Evolutionary conservation across 2,888 invertebrate species (phyloP).

Genomic region (Cataglyphis albicans): DNA sequence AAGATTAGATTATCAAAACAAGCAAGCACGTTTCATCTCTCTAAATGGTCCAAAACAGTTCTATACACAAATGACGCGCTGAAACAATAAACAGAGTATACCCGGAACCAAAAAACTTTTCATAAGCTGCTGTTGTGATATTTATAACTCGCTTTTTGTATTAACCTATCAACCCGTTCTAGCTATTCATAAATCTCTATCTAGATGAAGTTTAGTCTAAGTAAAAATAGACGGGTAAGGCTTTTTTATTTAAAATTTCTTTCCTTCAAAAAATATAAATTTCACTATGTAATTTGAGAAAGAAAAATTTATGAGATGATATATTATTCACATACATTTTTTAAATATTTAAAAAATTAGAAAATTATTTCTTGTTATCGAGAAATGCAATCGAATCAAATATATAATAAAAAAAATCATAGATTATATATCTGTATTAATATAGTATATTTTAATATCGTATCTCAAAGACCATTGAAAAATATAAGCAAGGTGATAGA

Average conservation of each 20-base stretch:
- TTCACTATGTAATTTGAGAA: neutral
- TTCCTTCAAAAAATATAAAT: neutral
- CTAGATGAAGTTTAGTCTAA: slow-evolving; percentile 7
- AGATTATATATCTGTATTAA: neutral
- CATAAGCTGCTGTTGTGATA: slow-evolving; percentile 39
- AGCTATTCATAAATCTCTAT: slow-evolving; percentile 34
- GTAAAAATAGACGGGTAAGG: slow-evolving; percentile 6
- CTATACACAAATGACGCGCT: slow-evolving; percentile 9
- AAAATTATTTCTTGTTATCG: slow-evolving; percentile 22
- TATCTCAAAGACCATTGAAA: slow-evolving; percentile 30
- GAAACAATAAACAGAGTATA: slow-evolving; percentile 29
- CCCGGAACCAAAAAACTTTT: slow-evolving; percentile 34
- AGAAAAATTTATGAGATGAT: neutral
- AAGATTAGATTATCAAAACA: slow-evolving; percentile 4
- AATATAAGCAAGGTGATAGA: slow-evolving; percentile 18
- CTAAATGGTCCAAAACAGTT: slow-evolving; percentile 24
- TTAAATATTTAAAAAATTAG: neutral
- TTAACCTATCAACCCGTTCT: neutral
- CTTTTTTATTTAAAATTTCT: slow-evolving; percentile 18
- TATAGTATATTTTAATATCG: slow-evolving; percentile 39
- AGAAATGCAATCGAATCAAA: neutral
- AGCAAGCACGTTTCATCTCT: slow-evolving; percentile 5
- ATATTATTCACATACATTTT: slow-evolving; percentile 5
- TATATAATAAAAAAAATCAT: slow-evolving; percentile 15
- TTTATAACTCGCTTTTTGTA: slow-evolving; percentile 42